Conservation (phyloP, 2,113 vertebrate species). For the Corydoras sp. region DNA sequence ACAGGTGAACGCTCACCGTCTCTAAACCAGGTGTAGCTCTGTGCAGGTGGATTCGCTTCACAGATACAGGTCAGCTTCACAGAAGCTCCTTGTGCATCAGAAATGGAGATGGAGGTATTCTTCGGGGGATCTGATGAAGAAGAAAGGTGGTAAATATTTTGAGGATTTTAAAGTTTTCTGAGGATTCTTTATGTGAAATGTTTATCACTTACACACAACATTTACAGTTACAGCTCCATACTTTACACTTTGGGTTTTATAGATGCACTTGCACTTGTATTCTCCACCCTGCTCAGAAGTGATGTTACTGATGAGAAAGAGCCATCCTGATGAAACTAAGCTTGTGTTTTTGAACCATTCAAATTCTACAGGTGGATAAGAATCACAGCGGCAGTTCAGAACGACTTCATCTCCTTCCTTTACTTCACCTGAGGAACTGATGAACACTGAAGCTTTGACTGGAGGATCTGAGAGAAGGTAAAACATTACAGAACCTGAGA, state of each 20-base stretch:
- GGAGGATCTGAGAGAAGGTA: neutral
- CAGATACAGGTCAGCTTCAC: slow-evolving; percentile 30
- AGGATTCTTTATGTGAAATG: neutral
- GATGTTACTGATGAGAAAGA: neutral
- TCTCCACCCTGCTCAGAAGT: slow-evolving; percentile 19
- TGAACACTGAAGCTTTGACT: neutral
- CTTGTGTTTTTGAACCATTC: neutral
- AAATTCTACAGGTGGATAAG: neutral
- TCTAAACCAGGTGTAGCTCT: slow-evolving; percentile 21
- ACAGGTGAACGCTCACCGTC: slow-evolving; percentile 5
- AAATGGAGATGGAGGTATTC: neutral
- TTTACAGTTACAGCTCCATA: slow-evolving; percentile 1
- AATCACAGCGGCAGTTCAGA: slow-evolving; percentile 14
- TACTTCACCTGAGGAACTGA: neutral
- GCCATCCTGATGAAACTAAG: neutral
- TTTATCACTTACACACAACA: slow-evolving; percentile 22
- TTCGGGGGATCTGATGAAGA: neutral
- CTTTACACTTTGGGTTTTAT: neutral
- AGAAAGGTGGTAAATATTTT: neutral
- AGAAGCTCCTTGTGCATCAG: neutral
- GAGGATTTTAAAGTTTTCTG: neutral
- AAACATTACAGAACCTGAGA: neutral
- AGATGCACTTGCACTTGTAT: slow-evolving; percentile 8
- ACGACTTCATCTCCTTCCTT: neutral
- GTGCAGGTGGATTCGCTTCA: slow-evolving; percentile 30